phyloP scores from a whole-genome alignment of 2,888 invertebrate species.

The Hyppa rectilinea region DNA sequence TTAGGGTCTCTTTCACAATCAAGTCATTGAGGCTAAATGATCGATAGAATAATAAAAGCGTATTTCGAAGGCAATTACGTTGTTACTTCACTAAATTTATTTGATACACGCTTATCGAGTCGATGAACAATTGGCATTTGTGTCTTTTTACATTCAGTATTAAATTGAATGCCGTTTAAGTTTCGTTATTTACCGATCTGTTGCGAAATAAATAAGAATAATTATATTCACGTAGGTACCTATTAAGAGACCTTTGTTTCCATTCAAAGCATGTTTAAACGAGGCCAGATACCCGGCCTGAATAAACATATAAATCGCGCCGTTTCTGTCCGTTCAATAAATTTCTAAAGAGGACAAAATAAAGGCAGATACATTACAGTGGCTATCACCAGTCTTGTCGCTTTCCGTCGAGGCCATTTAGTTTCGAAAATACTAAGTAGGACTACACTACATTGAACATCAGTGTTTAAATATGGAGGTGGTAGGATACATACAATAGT shows the following conservation, averaged over 20 bases:
- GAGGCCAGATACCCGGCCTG: slow-evolving; percentile 65
- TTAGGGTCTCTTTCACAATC: slow-evolving; percentile 62
- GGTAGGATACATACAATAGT: slow-evolving; percentile 32
- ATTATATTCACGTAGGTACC: slow-evolving; percentile 38
- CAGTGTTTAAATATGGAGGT: slow-evolving; percentile 38
- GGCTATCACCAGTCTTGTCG: slow-evolving; percentile 59
- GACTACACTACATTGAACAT: slow-evolving; percentile 40
- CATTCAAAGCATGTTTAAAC: slow-evolving; percentile 72
- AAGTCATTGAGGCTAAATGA: slow-evolving; percentile 53
- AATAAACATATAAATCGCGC: slow-evolving; percentile 79
- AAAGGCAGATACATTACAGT: slow-evolving; percentile 66
- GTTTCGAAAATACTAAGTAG: slow-evolving; percentile 61
- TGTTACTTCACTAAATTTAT: slow-evolving; percentile 38
- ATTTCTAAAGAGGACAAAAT: slow-evolving; percentile 76
- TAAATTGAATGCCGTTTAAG: slow-evolving; percentile 48
- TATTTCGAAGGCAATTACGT: slow-evolving; percentile 50
- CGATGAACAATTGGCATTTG: slow-evolving; percentile 45
- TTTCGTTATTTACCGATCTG: slow-evolving; percentile 43
- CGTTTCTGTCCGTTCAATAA: slow-evolving; percentile 74
- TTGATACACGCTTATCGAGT: slow-evolving; percentile 32
- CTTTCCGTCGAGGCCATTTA: slow-evolving; percentile 49
- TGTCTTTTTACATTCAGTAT: slow-evolving; percentile 36
- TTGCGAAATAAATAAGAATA: slow-evolving; percentile 55
- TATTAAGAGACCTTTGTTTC: slow-evolving; percentile 68
- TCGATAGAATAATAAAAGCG: slow-evolving; percentile 57